Base-by-base conservation (phyloP, 2,113 vertebrate genomes). In the Murina feae region DNA sequence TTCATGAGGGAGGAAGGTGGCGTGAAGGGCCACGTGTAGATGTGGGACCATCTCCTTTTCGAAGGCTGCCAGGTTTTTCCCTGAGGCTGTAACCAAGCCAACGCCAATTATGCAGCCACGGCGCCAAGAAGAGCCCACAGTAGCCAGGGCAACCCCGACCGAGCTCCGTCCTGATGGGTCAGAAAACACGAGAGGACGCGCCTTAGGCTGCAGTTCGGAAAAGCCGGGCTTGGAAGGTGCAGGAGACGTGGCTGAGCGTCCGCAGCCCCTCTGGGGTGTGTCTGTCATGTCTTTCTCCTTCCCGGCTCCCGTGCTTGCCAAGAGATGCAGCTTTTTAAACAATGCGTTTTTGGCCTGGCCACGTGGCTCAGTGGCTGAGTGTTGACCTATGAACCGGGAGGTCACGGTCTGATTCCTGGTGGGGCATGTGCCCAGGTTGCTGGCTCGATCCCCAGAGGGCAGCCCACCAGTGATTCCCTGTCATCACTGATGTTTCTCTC, bases 121-220 rank as follows among this genome's bases (percentile, higher is more conserved):
- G 71, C 60, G 65, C 68, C 83, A 16, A 1, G 74, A 95, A 63
- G 76, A 92, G 82, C 72, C 63, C 86, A 1, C 72, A 9, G 95
- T 97, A 86, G 95, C 97, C 96, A 96, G 93, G 95, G 90, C 44
- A 95, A 96, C 96, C 53, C 65, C 71, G 90, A 89, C 91, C 93
- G 79, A 79, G 44, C 88, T 92, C 86, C 83, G 12, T 51, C 12
- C 5, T 44, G 63, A 83, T 79, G 92, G 75, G 68, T 75, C 91
- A 81, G 32, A 44, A 83, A 71, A 76, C 8, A 86, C 0, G 18
- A 83, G 58, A 90, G 78, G 69, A 91, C 53, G 18, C 0, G 12
- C 74, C 84, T n/a, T 30, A 0, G 44, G n/a, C 78, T 3, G 60
- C 60, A 10, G 81, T 8, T 42, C 28, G 82, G 28, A 53, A 20